A percentile compares a stretch with the other conserved stretches of the same genome.
phyloP scores from a whole-genome alignment of 2,888 invertebrate species.

The Cylindroiulus punctatus region DNA sequence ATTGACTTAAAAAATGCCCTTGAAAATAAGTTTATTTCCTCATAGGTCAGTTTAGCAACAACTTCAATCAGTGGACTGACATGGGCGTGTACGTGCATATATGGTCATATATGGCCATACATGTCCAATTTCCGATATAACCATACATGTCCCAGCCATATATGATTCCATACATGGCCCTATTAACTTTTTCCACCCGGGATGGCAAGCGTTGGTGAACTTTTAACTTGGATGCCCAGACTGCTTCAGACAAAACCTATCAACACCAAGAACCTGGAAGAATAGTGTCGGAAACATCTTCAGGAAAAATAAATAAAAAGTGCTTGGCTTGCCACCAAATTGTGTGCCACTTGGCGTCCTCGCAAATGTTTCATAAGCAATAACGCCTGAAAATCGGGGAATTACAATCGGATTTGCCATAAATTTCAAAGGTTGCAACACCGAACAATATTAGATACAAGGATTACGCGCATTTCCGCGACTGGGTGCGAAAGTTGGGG shows the following conservation, averaged over 20 bases:
- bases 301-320: not conserved
- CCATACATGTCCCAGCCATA: no score
- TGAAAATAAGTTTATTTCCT: no score
- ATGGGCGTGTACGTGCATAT: no score
- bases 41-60: no score
- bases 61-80: no score
- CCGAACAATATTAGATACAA: slow-evolving; percentile 23
- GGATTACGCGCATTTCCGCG: slow-evolving; percentile 23
- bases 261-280: not conserved
- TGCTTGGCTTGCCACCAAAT: not conserved
- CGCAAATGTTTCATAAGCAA: not conserved
- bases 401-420: slow-evolving; percentile 45
- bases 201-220: no score
- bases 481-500: slow-evolving; percentile 19
- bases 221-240: not conserved
- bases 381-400: slow-evolving; percentile 21
- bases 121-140: no score
- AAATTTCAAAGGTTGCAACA: slow-evolving; percentile 35
- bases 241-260: not conserved
- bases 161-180: no score
- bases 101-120: no score
- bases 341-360: not conserved
- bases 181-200: no score
- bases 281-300: not conserved
- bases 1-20: no score